Evolutionary conservation across 2,888 invertebrate genomes (phyloP), one percentile per base, ranked within the genome.

Genomic region (Drosophila neoperkinsi): DNA sequence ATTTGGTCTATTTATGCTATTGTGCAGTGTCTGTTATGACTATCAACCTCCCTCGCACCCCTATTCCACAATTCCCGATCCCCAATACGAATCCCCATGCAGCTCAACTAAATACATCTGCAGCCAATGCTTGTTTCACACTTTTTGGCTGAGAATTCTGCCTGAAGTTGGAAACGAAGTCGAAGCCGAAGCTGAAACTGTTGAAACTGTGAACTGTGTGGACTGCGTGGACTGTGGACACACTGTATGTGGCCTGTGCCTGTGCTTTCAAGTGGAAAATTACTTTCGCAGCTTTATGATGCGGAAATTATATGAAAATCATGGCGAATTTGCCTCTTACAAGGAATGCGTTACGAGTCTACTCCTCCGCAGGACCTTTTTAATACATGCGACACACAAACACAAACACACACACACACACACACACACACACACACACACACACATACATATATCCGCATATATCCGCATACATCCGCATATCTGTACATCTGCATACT

Each of bases 271-370:
- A 92, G 92, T 92, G 92, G 92, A 92, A 92, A 92, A 92, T 92
- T 92, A 92, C 92, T 92, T 91, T 92, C 90, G 87, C 91, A 91
- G 92, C 90, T 92, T 92, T 92, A 92, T 91, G 91, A 92, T 90
- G 92, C 91, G 92, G 91, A 91, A 91, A 91, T 91, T 92, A 91
- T 91, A 91, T 91, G 92, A 91, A 92, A 91, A 91, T 91, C 91
- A 92, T 91, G 92, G 89, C 90, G 90, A 88, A 90, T 86, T 86
- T 86, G 85, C 90, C 85, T 90, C 88, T 90, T 87, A 69, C 88
- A 89, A 85, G 85, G 88, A 84, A 85, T 84, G 85, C 67, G 51
- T 28, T 51, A 71, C 38, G 53, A 50, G 59, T 43, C 41, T 34
- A 59, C 59, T 59, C 21, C 59, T 51, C 36, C 38, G 50, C 38